Conservation (phyloP, 23 tunicate genomes). For the Ascidia mentula region DNA sequence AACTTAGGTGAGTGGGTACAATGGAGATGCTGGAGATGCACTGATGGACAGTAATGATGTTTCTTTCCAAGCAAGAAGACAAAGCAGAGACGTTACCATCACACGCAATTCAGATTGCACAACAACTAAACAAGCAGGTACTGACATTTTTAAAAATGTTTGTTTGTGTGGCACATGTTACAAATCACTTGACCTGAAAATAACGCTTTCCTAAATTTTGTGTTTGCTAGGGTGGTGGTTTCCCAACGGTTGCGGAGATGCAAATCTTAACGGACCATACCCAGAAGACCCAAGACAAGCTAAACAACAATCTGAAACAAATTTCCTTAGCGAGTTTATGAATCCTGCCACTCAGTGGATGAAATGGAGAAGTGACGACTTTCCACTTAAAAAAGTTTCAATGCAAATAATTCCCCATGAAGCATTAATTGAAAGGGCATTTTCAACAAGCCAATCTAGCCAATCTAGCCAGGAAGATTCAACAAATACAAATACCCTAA, state of each 20-base stretch:
- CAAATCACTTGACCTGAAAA: too few relatives aligned
- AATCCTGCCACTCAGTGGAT: conserved; percentile 21
- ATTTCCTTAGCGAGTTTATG: not conserved
- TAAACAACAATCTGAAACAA: not conserved
- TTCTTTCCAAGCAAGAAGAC: conserved; percentile 52
- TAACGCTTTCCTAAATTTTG: not conserved
- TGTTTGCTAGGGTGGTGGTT: conserved; percentile 90
- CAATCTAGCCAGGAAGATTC: not conserved
- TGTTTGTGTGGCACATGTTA: not conserved
- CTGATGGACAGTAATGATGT: conserved; percentile 39
- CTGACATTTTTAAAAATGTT: too few relatives aligned
- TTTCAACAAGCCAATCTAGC: not conserved
- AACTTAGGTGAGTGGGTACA: conserved; percentile 57
- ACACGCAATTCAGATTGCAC: conserved; percentile 38
- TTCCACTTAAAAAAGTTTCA: conserved; percentile 50
- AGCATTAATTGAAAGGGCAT: conserved; percentile 23
- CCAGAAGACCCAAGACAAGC: not conserved
- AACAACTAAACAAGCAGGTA: conserved; percentile 51
- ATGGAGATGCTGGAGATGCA: conserved; percentile 78
- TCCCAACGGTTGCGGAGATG: conserved; percentile 63
- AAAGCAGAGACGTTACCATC: conserved; percentile 6
- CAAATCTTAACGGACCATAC: conserved; percentile 88
- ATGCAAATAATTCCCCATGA: conserved; percentile 83
- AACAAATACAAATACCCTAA: too few relatives aligned
- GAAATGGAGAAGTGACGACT: conserved; percentile 58